These are phyloP conservation scores for Galaxias olidus DNA, from an alignment of 2,797 vertebrate species.

Conservation along the genomic window DNA sequence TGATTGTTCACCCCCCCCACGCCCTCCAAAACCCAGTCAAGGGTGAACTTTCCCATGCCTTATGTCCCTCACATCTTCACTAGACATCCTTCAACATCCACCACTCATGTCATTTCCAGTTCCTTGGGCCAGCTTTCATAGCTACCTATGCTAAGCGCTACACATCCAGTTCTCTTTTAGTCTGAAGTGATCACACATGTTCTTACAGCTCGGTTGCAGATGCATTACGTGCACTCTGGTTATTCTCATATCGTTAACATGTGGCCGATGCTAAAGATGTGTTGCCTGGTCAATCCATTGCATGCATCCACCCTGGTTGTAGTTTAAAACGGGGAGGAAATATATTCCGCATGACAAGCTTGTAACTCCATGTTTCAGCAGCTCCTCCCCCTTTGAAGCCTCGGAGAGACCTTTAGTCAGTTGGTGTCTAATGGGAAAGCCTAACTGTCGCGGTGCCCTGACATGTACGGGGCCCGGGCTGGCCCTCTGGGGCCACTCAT, in stretches of 20 bases:
- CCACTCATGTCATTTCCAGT: background rate
- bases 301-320: constrained; percentile 24
- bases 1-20: constrained; percentile 40
- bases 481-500: constrained; percentile 43
- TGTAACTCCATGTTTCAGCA: constrained; percentile 37
- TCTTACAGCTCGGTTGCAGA: too few species aligned
- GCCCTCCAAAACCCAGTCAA: constrained; percentile 27
- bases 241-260: constrained; percentile 21
- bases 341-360: constrained; percentile 26
- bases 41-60: constrained; percentile 28
- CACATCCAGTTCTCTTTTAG: too few species aligned
- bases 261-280: constrained; percentile 15
- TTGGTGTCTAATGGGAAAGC: constrained; percentile 36
- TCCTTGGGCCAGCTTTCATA: too few species aligned
- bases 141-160: too few species aligned
- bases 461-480: constrained; percentile 45
- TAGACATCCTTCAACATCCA: background rate
- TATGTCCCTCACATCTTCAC: background rate
- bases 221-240: too few species aligned
- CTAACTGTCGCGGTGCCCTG: constrained; percentile 34
- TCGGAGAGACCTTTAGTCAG: constrained; percentile 63
- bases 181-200: too few species aligned
- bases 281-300: constrained; percentile 34
- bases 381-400: constrained; percentile 57
- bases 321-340: constrained; percentile 26